These are phyloP conservation scores for Laothoe populi DNA, from an alignment of 2,888 invertebrate genomes.

Conservation along the genomic window DNA sequence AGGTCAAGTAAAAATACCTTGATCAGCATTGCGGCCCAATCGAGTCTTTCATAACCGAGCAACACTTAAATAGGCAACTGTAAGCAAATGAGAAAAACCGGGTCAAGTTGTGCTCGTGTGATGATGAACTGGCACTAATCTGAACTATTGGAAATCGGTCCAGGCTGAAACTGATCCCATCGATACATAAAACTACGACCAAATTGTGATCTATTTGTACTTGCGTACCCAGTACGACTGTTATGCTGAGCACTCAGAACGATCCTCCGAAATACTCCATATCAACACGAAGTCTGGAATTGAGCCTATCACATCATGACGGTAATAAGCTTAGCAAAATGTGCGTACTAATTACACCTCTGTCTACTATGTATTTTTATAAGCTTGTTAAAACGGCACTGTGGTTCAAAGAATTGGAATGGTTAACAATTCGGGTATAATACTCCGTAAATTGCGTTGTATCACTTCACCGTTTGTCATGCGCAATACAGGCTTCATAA, in stretches of 20 bases:
- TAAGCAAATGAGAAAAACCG: constrained; percentile 56
- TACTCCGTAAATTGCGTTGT: constrained; percentile 8
- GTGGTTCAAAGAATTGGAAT: constrained; percentile 6
- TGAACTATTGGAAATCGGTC: constrained; percentile 24
- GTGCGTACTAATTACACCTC: too few relatives aligned
- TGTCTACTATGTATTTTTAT: constrained; percentile 1
- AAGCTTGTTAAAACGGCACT: not conserved
- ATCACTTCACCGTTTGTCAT: not conserved
- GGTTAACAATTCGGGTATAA: not conserved
- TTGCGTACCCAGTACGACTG: not conserved
- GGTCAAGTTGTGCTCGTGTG: constrained; percentile 59
- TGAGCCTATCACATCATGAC: too few relatives aligned
- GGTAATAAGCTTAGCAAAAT: too few relatives aligned
- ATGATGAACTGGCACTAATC: constrained; percentile 11
- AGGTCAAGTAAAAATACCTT: constrained; percentile 36
- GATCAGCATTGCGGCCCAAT: constrained; percentile 43
- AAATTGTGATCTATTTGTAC: too few relatives aligned
- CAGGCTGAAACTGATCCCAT: not conserved
- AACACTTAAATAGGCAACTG: constrained; percentile 48
- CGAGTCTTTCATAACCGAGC: constrained; percentile 46
- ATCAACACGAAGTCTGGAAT: too few relatives aligned
- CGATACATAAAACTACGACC: not conserved
- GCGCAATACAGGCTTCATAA: not conserved
- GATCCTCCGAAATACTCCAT: too few relatives aligned
- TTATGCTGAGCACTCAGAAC: too few relatives aligned